Evolutionary conservation across 2,888 invertebrate species (phyloP), one percentile per base, ranked within the genome.

Genomic region (Myopa tessellatipennis): DNA sequence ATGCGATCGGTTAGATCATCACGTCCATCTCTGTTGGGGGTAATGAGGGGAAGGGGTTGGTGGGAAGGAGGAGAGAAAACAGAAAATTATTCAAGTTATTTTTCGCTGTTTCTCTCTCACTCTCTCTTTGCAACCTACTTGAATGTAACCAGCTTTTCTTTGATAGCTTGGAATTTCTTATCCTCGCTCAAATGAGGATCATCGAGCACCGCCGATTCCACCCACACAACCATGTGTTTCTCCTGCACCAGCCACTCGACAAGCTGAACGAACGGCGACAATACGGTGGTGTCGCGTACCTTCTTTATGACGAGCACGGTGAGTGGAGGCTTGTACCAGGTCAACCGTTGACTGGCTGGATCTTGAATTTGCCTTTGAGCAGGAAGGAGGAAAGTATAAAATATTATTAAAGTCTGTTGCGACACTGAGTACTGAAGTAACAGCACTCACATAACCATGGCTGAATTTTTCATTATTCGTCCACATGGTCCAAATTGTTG

Each of bases 401-500:
- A 58, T 5, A 14, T 16, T 45, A 63, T 45, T 14, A 50, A 12
- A 58, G 4, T n/a, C 7, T 14, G 3, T 36, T 50, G 34, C 8
- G 14, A 69, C 6, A 63, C 14, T 45, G 8, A 52, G 52, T 38
- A 38, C 16, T 26, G n/a, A 34, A 36, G 4, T 45, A 63, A 74
- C 4, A 26, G 68, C 10, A 75, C 97, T 95, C 91, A 97, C 98
- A 98, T 96, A 89, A 97, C 95, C 95, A 96, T 96, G 58, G 96
- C 96, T 16, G 97, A 96, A 90, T 96, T 97, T 91, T 97, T 98
- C 96, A 97, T 95, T 88, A 98, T 97, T 84, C 97, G 94, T 85
- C 98, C 98, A 91, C 98, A 98, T 93, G 98, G 98, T 92, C 98
- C 98, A 90, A 98, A 98, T 87, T 97, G 96, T 90, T 97, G 97